Evolutionary conservation across 2,113 vertebrate genomes (phyloP).

Genomic region (Cyphomyrus plagiostoma): DNA sequence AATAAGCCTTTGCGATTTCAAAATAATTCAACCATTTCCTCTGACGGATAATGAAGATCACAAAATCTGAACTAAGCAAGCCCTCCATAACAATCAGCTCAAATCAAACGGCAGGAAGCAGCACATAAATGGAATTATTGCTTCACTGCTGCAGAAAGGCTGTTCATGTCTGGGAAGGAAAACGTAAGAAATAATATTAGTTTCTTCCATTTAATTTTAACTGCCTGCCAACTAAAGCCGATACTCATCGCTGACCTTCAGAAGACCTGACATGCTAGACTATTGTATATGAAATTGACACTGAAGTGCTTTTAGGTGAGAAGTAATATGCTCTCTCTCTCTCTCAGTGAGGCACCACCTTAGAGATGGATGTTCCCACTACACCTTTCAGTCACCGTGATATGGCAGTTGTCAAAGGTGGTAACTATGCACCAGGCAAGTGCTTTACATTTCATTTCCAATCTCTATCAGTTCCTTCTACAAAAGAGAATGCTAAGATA

Average conservation of each 20-base stretch:
- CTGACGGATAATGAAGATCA: background rate
- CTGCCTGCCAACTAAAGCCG: background rate
- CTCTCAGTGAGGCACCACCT: background rate
- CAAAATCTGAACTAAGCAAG: background rate
- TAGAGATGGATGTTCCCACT: background rate
- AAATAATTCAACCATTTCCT: background rate
- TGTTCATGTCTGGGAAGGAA: background rate
- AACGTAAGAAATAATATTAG: background rate
- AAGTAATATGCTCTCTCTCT: background rate
- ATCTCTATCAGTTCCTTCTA: background rate
- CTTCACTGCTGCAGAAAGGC: background rate
- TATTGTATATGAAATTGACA: constrained; percentile 1
- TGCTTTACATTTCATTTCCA: background rate
- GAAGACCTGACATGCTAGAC: background rate
- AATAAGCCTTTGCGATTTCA: background rate
- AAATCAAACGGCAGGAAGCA: background rate
- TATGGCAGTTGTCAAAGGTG: background rate
- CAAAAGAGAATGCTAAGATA: background rate
- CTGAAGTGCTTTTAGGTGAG: background rate
- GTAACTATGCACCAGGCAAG: background rate
- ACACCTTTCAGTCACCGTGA: background rate
- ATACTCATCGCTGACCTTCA: background rate
- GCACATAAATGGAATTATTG: background rate
- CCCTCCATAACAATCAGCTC: background rate
- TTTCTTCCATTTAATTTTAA: background rate